These are phyloP conservation scores for Lithophane ornitopus DNA, from an alignment of 2,888 invertebrate genomes.

Conservation along the genomic window DNA sequence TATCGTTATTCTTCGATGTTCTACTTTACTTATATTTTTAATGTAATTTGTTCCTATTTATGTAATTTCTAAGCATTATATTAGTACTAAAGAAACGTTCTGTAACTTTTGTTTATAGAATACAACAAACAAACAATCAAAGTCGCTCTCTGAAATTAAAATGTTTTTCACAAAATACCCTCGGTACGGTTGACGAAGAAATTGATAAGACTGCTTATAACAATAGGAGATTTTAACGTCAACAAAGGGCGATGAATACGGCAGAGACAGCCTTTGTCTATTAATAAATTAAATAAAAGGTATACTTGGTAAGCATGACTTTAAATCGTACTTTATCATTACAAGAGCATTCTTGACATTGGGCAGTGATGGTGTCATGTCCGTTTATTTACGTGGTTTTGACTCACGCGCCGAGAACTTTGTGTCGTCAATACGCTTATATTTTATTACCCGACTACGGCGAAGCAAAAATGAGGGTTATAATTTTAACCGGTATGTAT, in stretches of 20 bases:
- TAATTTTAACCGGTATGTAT: too few relatives aligned
- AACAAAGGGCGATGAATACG: slow-evolving; percentile 54
- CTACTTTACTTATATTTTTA: slow-evolving; percentile 13
- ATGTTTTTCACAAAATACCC: slow-evolving; percentile 29
- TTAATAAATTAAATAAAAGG: slow-evolving; percentile 51
- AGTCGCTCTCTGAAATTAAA: slow-evolving; percentile 34
- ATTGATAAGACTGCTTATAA: slow-evolving; percentile 57
- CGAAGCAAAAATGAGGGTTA: too few relatives aligned
- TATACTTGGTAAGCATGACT: slow-evolving; percentile 21
- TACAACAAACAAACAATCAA: slow-evolving; percentile 45
- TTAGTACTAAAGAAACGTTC: slow-evolving; percentile 8
- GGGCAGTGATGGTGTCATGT: slow-evolving; percentile 42
- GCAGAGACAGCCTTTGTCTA: slow-evolving; percentile 56
- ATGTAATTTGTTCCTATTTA: slow-evolving; percentile 20
- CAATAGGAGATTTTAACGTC: slow-evolving; percentile 60
- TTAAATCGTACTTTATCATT: slow-evolving; percentile 39
- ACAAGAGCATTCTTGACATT: slow-evolving; percentile 37
- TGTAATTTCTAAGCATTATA: background rate
- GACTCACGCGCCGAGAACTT: slow-evolving; percentile 56
- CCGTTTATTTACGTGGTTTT: slow-evolving; percentile 59
- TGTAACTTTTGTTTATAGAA: slow-evolving; percentile 22
- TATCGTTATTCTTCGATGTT: slow-evolving; percentile 30
- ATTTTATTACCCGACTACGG: background rate
- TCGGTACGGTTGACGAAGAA: slow-evolving; percentile 17
- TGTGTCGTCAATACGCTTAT: slow-evolving; percentile 54